Conservation (phyloP, 2,797 vertebrate genomes). For the Neosilurus hyrtlii region DNA sequence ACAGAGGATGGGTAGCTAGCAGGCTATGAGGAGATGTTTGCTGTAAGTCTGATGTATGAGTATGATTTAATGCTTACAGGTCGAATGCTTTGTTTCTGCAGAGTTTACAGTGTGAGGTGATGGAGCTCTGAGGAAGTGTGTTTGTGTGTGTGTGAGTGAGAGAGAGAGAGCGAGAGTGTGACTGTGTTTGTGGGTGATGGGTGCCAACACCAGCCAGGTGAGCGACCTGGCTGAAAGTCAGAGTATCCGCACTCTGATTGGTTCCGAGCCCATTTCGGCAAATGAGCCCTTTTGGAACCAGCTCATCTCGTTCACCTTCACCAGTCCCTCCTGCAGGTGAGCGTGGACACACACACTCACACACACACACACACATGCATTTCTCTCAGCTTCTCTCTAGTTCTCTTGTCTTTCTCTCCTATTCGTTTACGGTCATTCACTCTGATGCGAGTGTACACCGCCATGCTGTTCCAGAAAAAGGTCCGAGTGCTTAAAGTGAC, state of each 20-base stretch:
- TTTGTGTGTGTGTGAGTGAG: not conserved
- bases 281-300: slow-evolving; percentile 99
- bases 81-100: slow-evolving; percentile 24
- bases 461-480: not conserved
- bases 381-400: not conserved
- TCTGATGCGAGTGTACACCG: not conserved
- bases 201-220: slow-evolving; percentile 92
- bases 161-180: not conserved
- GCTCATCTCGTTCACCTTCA: slow-evolving; percentile 94
- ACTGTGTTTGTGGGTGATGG: slow-evolving; percentile 71
- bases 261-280: slow-evolving; percentile 85
- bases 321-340: slow-evolving; percentile 91
- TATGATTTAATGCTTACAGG: not conserved
- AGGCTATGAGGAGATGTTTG: too few relatives aligned
- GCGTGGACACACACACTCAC: not conserved
- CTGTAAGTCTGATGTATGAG: not conserved
- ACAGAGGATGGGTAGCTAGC: too few relatives aligned
- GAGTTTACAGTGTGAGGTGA: slow-evolving; percentile 59
- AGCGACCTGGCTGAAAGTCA: slow-evolving; percentile 88
- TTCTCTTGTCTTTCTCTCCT: not conserved
- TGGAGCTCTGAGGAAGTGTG: slow-evolving; percentile 65
- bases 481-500: not conserved
- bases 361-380: not conserved
- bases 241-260: slow-evolving; percentile 84
- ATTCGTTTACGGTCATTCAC: not conserved